phyloP scores from a whole-genome alignment of 2,888 invertebrate genomes.

The Rhogogaster chlorosoma region DNA sequence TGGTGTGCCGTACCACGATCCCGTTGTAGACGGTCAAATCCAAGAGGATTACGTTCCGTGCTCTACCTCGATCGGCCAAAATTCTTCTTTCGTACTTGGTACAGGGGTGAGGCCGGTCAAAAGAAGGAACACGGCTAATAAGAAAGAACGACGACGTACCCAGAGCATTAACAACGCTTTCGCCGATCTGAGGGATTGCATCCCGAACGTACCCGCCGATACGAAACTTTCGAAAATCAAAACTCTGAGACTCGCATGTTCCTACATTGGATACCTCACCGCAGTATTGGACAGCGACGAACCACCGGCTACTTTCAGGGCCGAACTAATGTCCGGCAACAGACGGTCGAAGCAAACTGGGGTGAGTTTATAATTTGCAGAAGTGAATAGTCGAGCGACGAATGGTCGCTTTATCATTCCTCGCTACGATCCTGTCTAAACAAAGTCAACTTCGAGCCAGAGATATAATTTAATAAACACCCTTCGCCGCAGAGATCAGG shows the following conservation, averaged over 20 bases:
- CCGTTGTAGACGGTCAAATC: slow-evolving; percentile 20
- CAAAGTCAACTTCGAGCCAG: slow-evolving; percentile 2
- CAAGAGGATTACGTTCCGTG: slow-evolving; percentile 52
- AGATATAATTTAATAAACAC: slow-evolving; percentile 15
- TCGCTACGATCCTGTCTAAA: neutral
- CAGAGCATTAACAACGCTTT: slow-evolving; percentile 98
- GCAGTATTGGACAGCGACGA: slow-evolving; percentile 93
- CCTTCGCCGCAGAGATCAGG: neutral
- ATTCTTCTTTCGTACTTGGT: slow-evolving; percentile 63
- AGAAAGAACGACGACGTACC: slow-evolving; percentile 95
- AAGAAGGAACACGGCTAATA: slow-evolving; percentile 93
- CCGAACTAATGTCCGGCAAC: slow-evolving; percentile 83
- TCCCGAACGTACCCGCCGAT: slow-evolving; percentile 97
- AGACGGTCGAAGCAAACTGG: slow-evolving; percentile 71
- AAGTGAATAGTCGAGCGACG: neutral
- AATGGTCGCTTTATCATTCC: neutral
- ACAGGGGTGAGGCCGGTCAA: slow-evolving; percentile 77
- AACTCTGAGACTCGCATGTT: slow-evolving; percentile 94
- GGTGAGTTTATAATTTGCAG: slow-evolving; percentile 61
- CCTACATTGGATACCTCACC: slow-evolving; percentile 95
- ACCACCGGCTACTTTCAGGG: slow-evolving; percentile 91
- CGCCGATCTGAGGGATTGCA: slow-evolving; percentile 94
- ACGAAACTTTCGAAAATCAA: slow-evolving; percentile 98
- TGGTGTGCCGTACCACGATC: slow-evolving; percentile 4
- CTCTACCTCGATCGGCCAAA: slow-evolving; percentile 58